Evolutionary conservation across 1,140 invertebrate genomes (phyloP).

Genomic region (Microplitis mediator): DNA sequence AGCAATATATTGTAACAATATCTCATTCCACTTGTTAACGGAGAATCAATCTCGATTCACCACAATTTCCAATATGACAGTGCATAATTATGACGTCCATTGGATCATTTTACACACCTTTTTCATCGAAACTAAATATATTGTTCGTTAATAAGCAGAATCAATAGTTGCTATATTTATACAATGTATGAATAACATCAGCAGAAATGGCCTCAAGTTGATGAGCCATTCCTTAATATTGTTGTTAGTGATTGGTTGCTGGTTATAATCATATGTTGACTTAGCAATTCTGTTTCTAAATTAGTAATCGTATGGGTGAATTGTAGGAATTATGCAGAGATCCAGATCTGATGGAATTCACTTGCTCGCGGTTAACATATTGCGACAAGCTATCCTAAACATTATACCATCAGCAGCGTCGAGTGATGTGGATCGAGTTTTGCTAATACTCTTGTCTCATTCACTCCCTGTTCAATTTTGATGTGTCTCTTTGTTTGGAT

Average conservation of each 20-base stretch:
- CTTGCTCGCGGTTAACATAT: conserved; percentile 35
- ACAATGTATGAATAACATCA: no score
- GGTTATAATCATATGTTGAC: background rate
- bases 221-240: no score
- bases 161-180: no score
- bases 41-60: conserved; percentile 27
- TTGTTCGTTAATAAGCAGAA: no score
- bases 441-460: conserved; percentile 10
- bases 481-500: background rate
- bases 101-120: background rate
- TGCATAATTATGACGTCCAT: conserved; percentile 22
- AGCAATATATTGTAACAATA: background rate
- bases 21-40: background rate
- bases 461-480: background rate
- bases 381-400: conserved; percentile 40
- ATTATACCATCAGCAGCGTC: conserved; percentile 33
- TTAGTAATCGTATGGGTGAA: background rate
- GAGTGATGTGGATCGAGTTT: conserved; percentile 15
- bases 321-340: background rate
- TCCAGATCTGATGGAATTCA: conserved; percentile 8
- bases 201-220: no score
- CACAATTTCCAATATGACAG: conserved; percentile 20
- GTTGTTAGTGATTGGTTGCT: background rate
- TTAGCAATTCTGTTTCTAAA: no score
- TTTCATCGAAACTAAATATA: no score